A percentile compares a stretch with the other conserved stretches of the same genome.
Conservation (phyloP, 2,888 invertebrate species). For the Phaedon cochleariae region DNA sequence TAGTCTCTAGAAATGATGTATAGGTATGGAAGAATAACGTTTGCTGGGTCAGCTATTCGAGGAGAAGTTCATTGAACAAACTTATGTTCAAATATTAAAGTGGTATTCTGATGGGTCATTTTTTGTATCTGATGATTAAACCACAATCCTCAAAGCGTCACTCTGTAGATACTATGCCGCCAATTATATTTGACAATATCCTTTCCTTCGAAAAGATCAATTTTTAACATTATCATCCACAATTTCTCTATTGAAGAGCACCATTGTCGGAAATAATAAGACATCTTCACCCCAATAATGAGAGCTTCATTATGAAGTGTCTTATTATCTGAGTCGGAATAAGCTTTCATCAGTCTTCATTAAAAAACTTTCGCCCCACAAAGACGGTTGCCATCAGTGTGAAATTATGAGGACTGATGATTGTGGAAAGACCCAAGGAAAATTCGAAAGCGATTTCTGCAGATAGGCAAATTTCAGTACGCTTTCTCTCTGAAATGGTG, state of each 20-base stretch:
- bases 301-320: conserved; percentile 41
- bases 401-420: neutral
- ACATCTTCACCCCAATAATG: conserved; percentile 35
- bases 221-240: too few species aligned
- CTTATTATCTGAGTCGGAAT: conserved; percentile 32
- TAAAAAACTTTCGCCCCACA: neutral
- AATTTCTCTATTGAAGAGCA: conserved; percentile 32
- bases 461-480: neutral
- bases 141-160: too few species aligned
- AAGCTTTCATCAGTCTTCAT: conserved; percentile 31
- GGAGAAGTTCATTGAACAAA: too few species aligned
- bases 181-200: neutral
- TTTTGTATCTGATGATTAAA: too few species aligned
- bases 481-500: neutral
- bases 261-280: conserved; percentile 34
- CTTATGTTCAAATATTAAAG: too few species aligned
- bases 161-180: neutral
- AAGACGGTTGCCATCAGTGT: neutral
- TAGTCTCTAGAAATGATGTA: too few species aligned
- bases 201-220: too few species aligned
- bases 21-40: too few species aligned
- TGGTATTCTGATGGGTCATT: too few species aligned
- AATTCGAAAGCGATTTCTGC: neutral
- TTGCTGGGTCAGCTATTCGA: too few species aligned
- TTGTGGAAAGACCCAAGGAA: neutral